Percentiles rank a stretch among this genome's conserved stretches.
phyloP scores from a whole-genome alignment of 2,113 vertebrate species.

The Phalacrocorax pelagicus region DNA sequence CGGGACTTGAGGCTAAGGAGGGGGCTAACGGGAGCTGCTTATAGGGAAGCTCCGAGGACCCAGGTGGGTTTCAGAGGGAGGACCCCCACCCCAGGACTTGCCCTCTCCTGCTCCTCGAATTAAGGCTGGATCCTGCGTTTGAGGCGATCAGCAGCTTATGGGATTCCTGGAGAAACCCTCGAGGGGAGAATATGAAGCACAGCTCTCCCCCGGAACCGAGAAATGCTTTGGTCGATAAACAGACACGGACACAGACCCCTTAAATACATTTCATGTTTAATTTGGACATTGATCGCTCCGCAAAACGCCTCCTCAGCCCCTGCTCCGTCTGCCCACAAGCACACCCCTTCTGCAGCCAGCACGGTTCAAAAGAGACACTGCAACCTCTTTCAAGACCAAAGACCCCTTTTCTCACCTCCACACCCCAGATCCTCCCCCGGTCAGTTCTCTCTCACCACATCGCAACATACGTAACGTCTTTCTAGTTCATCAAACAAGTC shows the following conservation, averaged over 20 bases:
- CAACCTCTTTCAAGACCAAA: conserved; percentile 10
- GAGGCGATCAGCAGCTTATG: neutral
- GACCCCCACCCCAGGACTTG: accelerated
- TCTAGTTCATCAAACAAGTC: conserved; percentile 51
- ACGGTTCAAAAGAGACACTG: conserved; percentile 1
- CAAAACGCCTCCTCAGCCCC: conserved; percentile 60
- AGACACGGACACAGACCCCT: conserved; percentile 27
- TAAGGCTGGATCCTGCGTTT: neutral
- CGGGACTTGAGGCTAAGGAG: neutral
- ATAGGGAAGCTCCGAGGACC: neutral
- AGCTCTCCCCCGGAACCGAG: accelerated
- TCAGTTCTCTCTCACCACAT: conserved; percentile 50
- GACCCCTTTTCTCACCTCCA: conserved; percentile 10
- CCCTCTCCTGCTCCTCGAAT: neutral
- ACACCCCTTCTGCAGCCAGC: conserved; percentile 38
- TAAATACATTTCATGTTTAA: conserved; percentile 75
- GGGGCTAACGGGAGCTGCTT: neutral
- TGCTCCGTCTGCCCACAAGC: conserved; percentile 29
- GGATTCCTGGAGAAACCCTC: neutral
- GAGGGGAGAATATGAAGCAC: neutral
- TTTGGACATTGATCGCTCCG: conserved; percentile 69
- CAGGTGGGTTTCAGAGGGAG: neutral
- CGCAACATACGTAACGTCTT: conserved; percentile 20
- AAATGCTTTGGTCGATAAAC: neutral
- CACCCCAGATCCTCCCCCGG: neutral